These are phyloP conservation scores for Toxostoma redivivum DNA, from an alignment of 2,113 vertebrate species.

Conservation along the genomic window DNA sequence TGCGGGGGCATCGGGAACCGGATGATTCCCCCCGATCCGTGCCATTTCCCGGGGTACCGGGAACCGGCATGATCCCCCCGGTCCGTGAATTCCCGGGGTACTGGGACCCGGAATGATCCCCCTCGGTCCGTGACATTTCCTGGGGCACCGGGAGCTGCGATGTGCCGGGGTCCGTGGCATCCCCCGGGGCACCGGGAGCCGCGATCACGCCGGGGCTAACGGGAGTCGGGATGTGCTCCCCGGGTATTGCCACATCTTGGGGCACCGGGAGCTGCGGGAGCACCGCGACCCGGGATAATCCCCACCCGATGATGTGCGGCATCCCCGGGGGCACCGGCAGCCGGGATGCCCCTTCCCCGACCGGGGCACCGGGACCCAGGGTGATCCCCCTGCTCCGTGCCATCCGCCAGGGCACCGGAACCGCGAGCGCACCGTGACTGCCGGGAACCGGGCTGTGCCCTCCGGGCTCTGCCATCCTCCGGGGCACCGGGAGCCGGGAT, in stretches of 20 bases:
- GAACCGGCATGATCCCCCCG: not conserved
- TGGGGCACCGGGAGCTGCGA: not conserved
- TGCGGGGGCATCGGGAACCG: not conserved
- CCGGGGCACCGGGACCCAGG: not conserved
- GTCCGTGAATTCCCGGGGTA: not conserved
- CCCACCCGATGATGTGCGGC: not conserved
- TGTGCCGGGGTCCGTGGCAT: not conserved
- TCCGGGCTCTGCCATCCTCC: not conserved
- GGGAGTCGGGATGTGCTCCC: not conserved
- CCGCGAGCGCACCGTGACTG: not conserved
- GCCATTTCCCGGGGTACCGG: not conserved
- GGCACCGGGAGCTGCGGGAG: not conserved
- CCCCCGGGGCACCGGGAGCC: not conserved
- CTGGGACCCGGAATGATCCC: not conserved
- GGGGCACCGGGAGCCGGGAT: not conserved
- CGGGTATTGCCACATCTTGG: not conserved
- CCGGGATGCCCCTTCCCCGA: not conserved
- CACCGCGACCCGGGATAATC: not conserved
- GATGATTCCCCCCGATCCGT: not conserved
- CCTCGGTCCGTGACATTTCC: not conserved
- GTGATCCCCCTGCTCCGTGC: not conserved
- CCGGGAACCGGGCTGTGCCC: not conserved
- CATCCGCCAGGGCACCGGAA: not conserved
- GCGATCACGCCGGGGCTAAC: not conserved
- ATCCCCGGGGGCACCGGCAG: not conserved